phyloP scores from a whole-genome alignment of 2,113 vertebrate genomes.

The Sturnira hondurensis region DNA sequence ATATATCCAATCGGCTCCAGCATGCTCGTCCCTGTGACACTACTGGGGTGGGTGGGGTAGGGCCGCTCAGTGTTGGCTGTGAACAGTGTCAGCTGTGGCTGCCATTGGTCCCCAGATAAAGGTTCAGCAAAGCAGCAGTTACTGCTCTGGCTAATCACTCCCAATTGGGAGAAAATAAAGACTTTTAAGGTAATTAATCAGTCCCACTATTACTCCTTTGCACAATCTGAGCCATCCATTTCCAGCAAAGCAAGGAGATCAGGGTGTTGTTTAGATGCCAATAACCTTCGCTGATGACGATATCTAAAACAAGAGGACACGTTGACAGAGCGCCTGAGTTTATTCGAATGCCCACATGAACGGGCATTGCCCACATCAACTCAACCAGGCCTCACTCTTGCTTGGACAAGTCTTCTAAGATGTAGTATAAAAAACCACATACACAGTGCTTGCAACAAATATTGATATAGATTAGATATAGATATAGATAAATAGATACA shows the following conservation, averaged over 20 bases:
- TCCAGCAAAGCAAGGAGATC: background rate
- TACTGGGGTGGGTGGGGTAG: accelerated
- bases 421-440: background rate
- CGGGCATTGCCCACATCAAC: too few species aligned
- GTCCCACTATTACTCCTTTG: background rate
- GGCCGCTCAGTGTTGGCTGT: background rate
- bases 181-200: background rate
- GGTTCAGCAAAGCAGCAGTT: background rate
- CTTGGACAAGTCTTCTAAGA: background rate
- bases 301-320: background rate
- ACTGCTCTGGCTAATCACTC: background rate
- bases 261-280: background rate
- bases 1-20: background rate
- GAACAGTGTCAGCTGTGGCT: background rate
- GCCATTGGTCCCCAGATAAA: background rate
- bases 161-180: background rate
- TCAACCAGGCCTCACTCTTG: background rate
- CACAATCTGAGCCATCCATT: background rate
- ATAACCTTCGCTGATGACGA: background rate
- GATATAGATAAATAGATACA: background rate
- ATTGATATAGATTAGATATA: background rate
- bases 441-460: background rate
- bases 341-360: background rate
- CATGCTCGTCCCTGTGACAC: too few species aligned
- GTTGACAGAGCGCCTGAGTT: background rate